Evolutionary conservation across 2,113 vertebrate species (phyloP).

Genomic region (Poeciliopsis occidentalis): DNA sequence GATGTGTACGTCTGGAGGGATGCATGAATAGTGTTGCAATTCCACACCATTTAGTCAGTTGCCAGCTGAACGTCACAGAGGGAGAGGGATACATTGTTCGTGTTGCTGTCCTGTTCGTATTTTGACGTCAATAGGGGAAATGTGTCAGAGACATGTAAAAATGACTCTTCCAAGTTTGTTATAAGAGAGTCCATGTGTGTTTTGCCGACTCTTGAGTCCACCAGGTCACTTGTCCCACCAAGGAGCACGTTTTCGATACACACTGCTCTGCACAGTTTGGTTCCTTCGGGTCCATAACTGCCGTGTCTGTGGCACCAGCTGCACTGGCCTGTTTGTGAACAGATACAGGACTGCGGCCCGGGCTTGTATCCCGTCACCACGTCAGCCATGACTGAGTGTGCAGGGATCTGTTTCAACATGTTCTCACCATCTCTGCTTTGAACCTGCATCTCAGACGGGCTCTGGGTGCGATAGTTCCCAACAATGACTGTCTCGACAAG

Average conservation of each 20-base stretch:
- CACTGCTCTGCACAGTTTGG: constrained; percentile 25
- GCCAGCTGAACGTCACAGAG: constrained; percentile 73
- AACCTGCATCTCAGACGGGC: constrained; percentile 34
- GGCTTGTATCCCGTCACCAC: constrained; percentile 71
- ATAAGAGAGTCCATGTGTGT: constrained; percentile 42
- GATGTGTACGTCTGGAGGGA: background rate
- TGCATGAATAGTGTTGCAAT: constrained; percentile 15
- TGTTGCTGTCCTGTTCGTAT: constrained; percentile 37
- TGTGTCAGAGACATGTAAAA: constrained; percentile 34
- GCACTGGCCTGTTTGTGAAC: constrained; percentile 69
- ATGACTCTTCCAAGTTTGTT: constrained; percentile 24
- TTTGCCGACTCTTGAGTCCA: constrained; percentile 32
- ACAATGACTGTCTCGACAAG: constrained; percentile 14
- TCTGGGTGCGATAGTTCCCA: constrained; percentile 67
- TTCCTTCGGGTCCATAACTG: background rate
- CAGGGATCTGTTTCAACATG: constrained; percentile 32
- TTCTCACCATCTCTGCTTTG: constrained; percentile 12
- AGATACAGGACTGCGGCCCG: constrained; percentile 63
- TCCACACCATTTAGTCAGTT: constrained; percentile 37
- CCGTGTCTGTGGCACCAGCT: constrained; percentile 66
- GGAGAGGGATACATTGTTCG: constrained; percentile 60
- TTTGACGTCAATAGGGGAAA: constrained; percentile 59
- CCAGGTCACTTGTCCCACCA: constrained; percentile 11
- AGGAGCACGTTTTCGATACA: constrained; percentile 15
- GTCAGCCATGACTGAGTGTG: constrained; percentile 43